phyloP scores from a whole-genome alignment of 2,113 vertebrate genomes.

The Gambusia affinis region DNA sequence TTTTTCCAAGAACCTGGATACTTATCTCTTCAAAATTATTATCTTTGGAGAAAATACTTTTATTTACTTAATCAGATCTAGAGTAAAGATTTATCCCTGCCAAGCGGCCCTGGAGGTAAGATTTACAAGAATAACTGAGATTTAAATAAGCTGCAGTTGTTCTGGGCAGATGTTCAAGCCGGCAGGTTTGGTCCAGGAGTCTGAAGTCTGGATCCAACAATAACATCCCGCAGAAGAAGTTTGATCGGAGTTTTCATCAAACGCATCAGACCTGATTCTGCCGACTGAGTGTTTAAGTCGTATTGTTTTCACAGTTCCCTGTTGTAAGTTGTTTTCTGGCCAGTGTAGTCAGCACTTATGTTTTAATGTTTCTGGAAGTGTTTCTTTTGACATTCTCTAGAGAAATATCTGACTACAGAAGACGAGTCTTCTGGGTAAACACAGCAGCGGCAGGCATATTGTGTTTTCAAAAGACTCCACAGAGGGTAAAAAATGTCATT shows the following conservation, averaged over 20 bases:
- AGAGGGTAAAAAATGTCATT: background rate
- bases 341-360: conserved; percentile 33
- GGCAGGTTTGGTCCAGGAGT: conserved; percentile 55
- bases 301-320: conserved; percentile 16
- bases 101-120: conserved; percentile 32
- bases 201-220: conserved; percentile 65
- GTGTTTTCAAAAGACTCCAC: conserved; percentile 5
- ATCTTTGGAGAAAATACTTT: conserved; percentile 55
- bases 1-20: conserved; percentile 41
- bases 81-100: conserved; percentile 31
- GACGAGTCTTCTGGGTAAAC: conserved; percentile 14
- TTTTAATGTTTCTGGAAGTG: conserved; percentile 29
- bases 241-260: conserved; percentile 26
- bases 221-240: conserved; percentile 53
- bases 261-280: conserved; percentile 39
- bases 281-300: conserved; percentile 25
- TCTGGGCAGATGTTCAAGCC: conserved; percentile 41
- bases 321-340: conserved; percentile 21
- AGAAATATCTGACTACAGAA: conserved; percentile 26
- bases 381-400: conserved; percentile 23
- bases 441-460: conserved; percentile 11
- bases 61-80: conserved; percentile 58
- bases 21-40: conserved; percentile 45
- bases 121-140: conserved; percentile 48
- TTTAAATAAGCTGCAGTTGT: conserved; percentile 35